phyloP scores from a whole-genome alignment of 2,113 vertebrate species.

The Odobenus rosmarus region DNA sequence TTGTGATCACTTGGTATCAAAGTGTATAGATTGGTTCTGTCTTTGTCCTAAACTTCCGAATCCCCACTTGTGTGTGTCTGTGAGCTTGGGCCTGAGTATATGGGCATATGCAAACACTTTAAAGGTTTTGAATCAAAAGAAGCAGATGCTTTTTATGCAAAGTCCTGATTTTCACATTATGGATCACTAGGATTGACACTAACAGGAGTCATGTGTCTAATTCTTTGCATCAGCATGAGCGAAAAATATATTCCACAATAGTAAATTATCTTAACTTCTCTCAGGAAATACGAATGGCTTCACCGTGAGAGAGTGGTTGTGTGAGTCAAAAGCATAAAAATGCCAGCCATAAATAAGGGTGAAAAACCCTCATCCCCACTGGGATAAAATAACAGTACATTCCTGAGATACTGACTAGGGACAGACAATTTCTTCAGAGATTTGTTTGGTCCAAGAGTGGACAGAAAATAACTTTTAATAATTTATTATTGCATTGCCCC shows the following conservation, averaged over 20 bases:
- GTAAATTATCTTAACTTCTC: constrained; percentile 84
- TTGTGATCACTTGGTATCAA: neutral
- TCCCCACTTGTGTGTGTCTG: neutral
- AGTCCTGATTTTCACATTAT: constrained; percentile 51
- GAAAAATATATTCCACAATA: constrained; percentile 68
- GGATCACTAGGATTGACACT: constrained; percentile 38
- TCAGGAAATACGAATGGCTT: constrained; percentile 74
- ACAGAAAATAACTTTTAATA: constrained; percentile 69
- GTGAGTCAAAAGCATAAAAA: constrained; percentile 82
- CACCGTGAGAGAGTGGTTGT: constrained; percentile 73
- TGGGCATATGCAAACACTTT: neutral
- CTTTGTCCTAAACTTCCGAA: neutral
- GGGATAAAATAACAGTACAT: constrained; percentile 81
- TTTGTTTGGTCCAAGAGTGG: constrained; percentile 62
- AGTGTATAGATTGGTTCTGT: neutral
- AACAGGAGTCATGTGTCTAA: constrained; percentile 75
- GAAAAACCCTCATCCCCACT: constrained; percentile 68
- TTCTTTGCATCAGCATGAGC: constrained; percentile 68
- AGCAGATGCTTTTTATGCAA: neutral
- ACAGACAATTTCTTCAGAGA: constrained; percentile 75
- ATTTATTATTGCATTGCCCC: constrained; percentile 52
- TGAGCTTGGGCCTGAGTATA: neutral
- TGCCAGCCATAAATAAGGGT: constrained; percentile 84
- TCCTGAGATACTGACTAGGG: constrained; percentile 67
- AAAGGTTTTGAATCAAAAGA: constrained; percentile 40